Base-by-base conservation (phyloP, 1,140 invertebrate species). In the Euura saliciscinereae region DNA sequence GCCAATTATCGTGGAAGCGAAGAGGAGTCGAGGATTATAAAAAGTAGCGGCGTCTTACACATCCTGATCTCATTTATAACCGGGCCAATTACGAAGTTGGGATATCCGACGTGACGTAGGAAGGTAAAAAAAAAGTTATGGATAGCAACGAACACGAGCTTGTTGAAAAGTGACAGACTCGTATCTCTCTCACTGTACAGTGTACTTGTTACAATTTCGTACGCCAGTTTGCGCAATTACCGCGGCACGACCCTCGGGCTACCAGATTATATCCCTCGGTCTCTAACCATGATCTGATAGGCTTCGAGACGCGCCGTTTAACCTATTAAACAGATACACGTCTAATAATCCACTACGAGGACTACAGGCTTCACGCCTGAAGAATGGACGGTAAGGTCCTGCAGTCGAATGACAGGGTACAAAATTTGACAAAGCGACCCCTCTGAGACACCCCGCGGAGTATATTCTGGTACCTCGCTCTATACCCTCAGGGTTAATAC, bases 1-100 rank as follows among this genome's bases (percentile, higher is more conserved):
- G 28, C 28, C 28, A 28, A 28, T 28, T 28, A 28, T 28, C 28
- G 28, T 28, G 28, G 28, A 28, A 28, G 28, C 28, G 28, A 28
- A 59, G 51, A 11, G 8, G 51, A 59, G 51, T 4, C 51, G 51
- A 59, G 51, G 51, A 8, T 6, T 59, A n/a, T 59, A 59, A 59
- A 59, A 59, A 59, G 51, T n/a, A 3, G 51, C 10, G 13, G 51
- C 51, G 51, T n/a, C 51, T 8, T 11, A 59, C 51, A n/a, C 51
- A 59, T 59, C 51, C 51, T 59, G 51, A 59, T 59, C 51, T 59
- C 51, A 59, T 59, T 59, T 59, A 59, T 59, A 59, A 59, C 51
- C 51, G 51, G 51, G 51, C 51, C 51, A 59, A 59, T 6, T 59
- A 59, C 51, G 28, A 28, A 28, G 28, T 28, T 28, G 28, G 28